Percentiles rank a stretch among this genome's conserved stretches.
Conservation (phyloP, 2,113 vertebrate species). For the Notarius quadriscutis region DNA sequence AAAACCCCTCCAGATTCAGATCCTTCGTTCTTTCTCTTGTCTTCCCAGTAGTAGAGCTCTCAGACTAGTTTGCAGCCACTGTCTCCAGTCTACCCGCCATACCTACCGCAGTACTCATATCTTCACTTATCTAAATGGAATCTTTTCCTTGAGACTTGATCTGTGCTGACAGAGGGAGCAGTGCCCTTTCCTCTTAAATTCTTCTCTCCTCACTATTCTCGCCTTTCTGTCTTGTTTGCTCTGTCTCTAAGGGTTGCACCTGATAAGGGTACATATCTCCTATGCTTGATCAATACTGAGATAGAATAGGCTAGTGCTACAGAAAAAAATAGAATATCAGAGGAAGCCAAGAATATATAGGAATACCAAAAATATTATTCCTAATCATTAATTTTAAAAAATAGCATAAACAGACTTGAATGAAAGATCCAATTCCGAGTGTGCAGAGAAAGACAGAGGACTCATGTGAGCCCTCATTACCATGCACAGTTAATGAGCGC, state of each 20-base stretch:
- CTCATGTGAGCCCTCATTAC: slow-evolving; percentile 54
- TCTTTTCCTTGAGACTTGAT: slow-evolving; percentile 55
- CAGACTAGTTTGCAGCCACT: slow-evolving; percentile 58
- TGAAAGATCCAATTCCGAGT: slow-evolving; percentile 58
- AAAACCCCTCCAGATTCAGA: slow-evolving; percentile 54
- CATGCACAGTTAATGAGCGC: slow-evolving; percentile 69
- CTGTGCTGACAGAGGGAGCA: slow-evolving; percentile 45
- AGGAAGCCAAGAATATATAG: not conserved
- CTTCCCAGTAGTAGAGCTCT: slow-evolving; percentile 56
- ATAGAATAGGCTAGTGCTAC: not conserved
- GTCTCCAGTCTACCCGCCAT: slow-evolving; percentile 54
- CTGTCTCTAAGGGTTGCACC: slow-evolving; percentile 51
- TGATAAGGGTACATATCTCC: slow-evolving; percentile 29
- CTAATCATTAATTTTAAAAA: slow-evolving; percentile 24
- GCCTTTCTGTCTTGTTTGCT: slow-evolving; percentile 44
- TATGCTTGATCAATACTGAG: slow-evolving; percentile 35
- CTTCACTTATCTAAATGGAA: slow-evolving; percentile 61
- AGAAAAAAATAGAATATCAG: not conserved
- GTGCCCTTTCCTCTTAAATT: slow-evolving; percentile 48
- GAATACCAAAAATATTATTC: slow-evolving; percentile 2
- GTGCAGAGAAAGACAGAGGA: slow-evolving; percentile 66
- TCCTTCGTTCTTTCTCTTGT: slow-evolving; percentile 37
- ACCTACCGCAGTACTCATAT: slow-evolving; percentile 52
- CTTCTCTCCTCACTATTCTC: slow-evolving; percentile 31
- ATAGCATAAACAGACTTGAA: not conserved